Percentiles rank a stretch among this genome's conserved stretches.
phyloP scores from a whole-genome alignment of 92 coral and sea anemone genomes.

The Desmophyllum pertusum region DNA sequence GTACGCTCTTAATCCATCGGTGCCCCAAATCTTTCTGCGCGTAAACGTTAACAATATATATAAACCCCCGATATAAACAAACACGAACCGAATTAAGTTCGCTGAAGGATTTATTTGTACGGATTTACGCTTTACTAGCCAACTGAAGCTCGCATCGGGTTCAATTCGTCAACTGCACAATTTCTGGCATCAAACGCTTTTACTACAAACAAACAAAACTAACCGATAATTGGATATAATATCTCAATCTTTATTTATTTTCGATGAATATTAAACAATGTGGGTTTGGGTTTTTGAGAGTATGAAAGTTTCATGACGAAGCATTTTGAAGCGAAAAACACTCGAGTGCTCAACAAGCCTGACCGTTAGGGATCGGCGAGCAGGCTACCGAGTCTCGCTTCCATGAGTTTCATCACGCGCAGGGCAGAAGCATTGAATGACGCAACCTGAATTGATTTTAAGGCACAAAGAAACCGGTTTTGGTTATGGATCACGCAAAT shows the following conservation, averaged over 20 bases:
- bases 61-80: slow-evolving; percentile 35
- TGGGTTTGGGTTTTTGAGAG: neutral
- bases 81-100: slow-evolving; percentile 29
- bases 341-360: slow-evolving; percentile 12
- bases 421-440: neutral
- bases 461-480: too few species aligned
- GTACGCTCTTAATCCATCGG: neutral
- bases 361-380: slow-evolving; percentile 16
- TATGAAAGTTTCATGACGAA: neutral
- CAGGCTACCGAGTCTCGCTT: slow-evolving; percentile 17
- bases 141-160: slow-evolving; percentile 29
- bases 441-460: slow-evolving; percentile 7
- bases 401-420: slow-evolving; percentile 1
- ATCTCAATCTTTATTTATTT: neutral
- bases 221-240: neutral
- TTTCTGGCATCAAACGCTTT: neutral
- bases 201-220: neutral
- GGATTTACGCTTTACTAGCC: slow-evolving; percentile 47
- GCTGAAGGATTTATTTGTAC: slow-evolving; percentile 40
- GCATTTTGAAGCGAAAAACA: slow-evolving; percentile 28
- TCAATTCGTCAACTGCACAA: slow-evolving; percentile 20
- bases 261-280: neutral
- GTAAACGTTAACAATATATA: slow-evolving; percentile 21
- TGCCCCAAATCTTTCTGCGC: slow-evolving; percentile 11
- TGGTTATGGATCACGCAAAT: slow-evolving; percentile 26